A percentile compares a stretch with the other conserved stretches of the same genome.
Evolutionary conservation across 2,797 vertebrate species (phyloP).

Genomic region (Siniperca undulata): DNA sequence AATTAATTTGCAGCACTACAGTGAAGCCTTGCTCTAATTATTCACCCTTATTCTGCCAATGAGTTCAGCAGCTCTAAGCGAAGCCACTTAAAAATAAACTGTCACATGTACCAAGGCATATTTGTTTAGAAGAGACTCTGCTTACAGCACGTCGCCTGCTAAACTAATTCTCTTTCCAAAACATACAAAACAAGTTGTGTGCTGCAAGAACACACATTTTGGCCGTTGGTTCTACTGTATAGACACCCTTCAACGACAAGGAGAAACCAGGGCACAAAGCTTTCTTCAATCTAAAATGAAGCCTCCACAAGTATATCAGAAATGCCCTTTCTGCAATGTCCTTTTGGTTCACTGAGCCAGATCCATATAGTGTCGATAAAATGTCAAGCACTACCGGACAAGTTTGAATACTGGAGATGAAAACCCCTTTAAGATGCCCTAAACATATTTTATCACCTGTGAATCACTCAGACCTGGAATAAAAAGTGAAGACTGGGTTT

Average conservation of each 20-base stretch:
- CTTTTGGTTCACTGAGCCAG: constrained; percentile 23
- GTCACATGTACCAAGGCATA: constrained; percentile 58
- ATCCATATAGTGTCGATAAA: constrained; percentile 20
- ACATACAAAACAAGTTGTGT: constrained; percentile 12
- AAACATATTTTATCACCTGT: constrained; percentile 10
- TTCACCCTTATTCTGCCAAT: constrained; percentile 68
- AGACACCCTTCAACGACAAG: constrained; percentile 12
- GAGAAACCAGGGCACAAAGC: constrained; percentile 11
- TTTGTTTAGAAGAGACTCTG: constrained; percentile 52
- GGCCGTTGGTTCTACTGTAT: background rate
- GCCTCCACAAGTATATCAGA: constrained; percentile 15
- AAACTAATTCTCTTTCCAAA: constrained; percentile 38
- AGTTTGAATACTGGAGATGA: constrained; percentile 22
- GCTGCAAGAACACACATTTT: background rate
- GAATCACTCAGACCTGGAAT: constrained; percentile 22
- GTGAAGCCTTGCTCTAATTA: constrained; percentile 42
- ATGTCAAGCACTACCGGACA: constrained; percentile 6
- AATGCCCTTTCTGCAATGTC: constrained; percentile 37
- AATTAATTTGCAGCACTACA: constrained; percentile 34
- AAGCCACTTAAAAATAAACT: constrained; percentile 72
- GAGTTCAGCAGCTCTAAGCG: constrained; percentile 51
- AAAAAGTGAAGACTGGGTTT: constrained; percentile 33
- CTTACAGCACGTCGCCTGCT: constrained; percentile 46
- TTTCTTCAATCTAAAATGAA: constrained; percentile 3
- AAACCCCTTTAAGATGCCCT: constrained; percentile 17